Evolutionary conservation across 2,797 vertebrate genomes (phyloP).

Genomic region (Semotilus atromaculatus): DNA sequence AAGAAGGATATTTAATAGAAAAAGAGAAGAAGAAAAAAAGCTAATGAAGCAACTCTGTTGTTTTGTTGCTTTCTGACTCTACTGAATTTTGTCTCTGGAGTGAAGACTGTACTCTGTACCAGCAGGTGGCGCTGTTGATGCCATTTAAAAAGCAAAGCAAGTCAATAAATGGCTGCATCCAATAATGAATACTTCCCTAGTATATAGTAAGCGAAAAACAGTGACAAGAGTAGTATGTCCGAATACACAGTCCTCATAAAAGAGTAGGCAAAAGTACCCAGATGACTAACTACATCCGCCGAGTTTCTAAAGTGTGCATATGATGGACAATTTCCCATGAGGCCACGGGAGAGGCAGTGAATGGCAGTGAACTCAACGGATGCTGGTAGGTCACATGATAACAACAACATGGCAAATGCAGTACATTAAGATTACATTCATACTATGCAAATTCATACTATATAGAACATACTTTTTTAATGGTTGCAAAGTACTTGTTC

Average conservation of each 20-base stretch:
- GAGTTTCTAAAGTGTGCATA: not conserved
- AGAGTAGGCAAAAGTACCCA: not conserved
- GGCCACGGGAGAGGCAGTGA: not conserved
- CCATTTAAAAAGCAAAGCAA: conserved; percentile 16
- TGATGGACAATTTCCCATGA: not conserved
- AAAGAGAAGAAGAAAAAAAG: too few relatives aligned
- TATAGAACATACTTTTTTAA: not conserved
- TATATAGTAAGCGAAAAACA: not conserved
- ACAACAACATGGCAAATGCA: not conserved
- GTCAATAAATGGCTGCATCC: not conserved
- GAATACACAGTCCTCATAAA: not conserved
- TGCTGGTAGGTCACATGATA: not conserved
- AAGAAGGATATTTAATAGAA: not conserved
- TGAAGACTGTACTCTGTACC: not conserved
- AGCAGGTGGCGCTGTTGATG: conserved; percentile 15
- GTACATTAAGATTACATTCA: not conserved
- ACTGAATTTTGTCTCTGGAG: not conserved
- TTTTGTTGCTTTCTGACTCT: not conserved
- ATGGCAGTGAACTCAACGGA: not conserved
- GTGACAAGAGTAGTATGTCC: not conserved
- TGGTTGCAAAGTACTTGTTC: not conserved
- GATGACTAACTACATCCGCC: not conserved
- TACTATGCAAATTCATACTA: not conserved
- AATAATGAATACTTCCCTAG: not conserved
- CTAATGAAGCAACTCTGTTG: not conserved